These are phyloP conservation scores for Dicerorhinus sumatrensis DNA, from an alignment of 2,113 vertebrate genomes.

Conservation along the genomic window DNA sequence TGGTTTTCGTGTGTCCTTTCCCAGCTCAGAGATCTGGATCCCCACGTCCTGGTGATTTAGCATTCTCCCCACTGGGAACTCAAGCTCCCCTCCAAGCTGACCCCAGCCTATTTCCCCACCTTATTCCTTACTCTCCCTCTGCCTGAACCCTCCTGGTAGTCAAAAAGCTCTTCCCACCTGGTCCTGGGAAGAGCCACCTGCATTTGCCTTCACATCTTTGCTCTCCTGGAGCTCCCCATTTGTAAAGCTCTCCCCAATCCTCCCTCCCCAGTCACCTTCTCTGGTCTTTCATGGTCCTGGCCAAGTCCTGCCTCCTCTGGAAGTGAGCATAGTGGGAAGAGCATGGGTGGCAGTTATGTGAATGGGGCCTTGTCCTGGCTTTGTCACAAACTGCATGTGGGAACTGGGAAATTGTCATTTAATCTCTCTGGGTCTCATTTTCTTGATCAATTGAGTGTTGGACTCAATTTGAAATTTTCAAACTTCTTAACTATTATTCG, in stretches of 20 bases:
- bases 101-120: background rate
- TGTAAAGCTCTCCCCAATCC: background rate
- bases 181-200: background rate
- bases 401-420: background rate
- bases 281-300: rapidly evolving
- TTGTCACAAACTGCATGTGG: background rate
- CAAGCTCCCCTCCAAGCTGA: background rate
- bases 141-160: background rate
- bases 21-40: background rate
- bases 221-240: background rate
- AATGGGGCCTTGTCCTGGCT: background rate
- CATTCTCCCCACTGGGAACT: background rate
- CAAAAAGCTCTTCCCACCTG: background rate
- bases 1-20: background rate
- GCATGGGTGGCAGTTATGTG: background rate
- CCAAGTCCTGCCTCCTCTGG: background rate
- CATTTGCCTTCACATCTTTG: too few relatives aligned
- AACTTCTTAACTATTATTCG: background rate
- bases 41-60: background rate
- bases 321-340: background rate
- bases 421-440: background rate
- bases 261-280: background rate
- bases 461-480: background rate
- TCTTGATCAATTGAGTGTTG: background rate
- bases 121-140: too few relatives aligned